These are phyloP conservation scores for Osedax fenrisi DNA, from an alignment of 2,888 invertebrate species.

Conservation along the genomic window DNA sequence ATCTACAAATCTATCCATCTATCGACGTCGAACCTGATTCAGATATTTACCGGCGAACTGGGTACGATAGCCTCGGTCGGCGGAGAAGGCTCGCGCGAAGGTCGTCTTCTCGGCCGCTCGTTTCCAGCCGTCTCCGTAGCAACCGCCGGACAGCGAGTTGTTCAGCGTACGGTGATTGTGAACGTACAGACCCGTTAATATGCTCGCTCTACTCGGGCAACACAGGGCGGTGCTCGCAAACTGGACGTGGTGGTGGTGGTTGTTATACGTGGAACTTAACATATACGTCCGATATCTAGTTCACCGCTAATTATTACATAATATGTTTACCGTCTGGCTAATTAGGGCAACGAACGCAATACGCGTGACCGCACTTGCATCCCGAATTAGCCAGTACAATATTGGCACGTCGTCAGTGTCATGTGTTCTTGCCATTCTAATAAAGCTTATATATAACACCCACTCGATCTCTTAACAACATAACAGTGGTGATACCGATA, in stretches of 20 bases:
- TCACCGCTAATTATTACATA: too few species aligned
- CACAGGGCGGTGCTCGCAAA: constrained; percentile 74
- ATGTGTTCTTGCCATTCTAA: too few species aligned
- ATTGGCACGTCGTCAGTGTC: too few species aligned
- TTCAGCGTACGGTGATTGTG: constrained; percentile 70
- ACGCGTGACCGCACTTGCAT: too few species aligned
- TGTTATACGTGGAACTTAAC: background rate
- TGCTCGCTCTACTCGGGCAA: constrained; percentile 76
- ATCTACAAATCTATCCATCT: too few species aligned
- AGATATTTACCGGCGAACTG: constrained; percentile 89
- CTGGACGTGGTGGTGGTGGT: constrained; percentile 53
- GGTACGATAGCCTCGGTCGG: constrained; percentile 59
- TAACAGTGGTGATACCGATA: background rate
- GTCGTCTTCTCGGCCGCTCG: constrained; percentile 58
- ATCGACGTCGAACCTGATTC: constrained; percentile 72
- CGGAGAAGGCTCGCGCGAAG: constrained; percentile 61
- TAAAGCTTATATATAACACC: too few species aligned
- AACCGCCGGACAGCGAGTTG: constrained; percentile 66
- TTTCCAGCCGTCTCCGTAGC: constrained; percentile 63
- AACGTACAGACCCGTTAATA: constrained; percentile 70
- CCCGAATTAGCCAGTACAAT: too few species aligned
- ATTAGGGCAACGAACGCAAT: too few species aligned
- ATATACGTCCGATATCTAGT: too few species aligned
- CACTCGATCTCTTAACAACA: too few species aligned
- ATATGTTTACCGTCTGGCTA: too few species aligned